phyloP scores from a whole-genome alignment of 2,113 vertebrate species.

The Trematomus loennbergii region DNA sequence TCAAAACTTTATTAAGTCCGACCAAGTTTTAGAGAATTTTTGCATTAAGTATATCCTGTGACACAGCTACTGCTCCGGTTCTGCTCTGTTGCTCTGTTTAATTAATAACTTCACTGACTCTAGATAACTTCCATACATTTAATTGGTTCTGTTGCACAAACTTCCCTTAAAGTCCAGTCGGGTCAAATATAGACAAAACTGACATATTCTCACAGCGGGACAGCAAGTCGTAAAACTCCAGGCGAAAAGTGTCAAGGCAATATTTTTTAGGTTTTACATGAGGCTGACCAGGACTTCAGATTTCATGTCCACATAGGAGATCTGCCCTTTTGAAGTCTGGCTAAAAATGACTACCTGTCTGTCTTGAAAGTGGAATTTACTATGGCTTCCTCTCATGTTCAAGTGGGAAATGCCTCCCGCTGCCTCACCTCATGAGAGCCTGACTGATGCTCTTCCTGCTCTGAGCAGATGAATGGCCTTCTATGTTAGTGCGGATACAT shows the following conservation, averaged over 20 bases:
- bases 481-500: conserved; percentile 23
- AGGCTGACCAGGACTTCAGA: conserved; percentile 11
- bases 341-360: conserved; percentile 36
- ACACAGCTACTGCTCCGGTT: conserved; percentile 37
- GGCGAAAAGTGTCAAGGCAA: background rate
- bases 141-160: conserved; percentile 16
- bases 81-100: conserved; percentile 59
- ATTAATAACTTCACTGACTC: conserved; percentile 51
- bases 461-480: conserved; percentile 42
- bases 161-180: conserved; percentile 12
- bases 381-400: conserved; percentile 45
- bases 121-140: conserved; percentile 24
- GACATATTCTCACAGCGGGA: background rate
- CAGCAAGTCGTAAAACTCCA: background rate
- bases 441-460: conserved; percentile 69
- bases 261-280: conserved; percentile 3
- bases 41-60: conserved; percentile 38
- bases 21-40: conserved; percentile 17
- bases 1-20: conserved; percentile 20
- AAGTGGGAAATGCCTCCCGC: conserved; percentile 44
- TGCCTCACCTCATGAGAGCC: conserved; percentile 59
- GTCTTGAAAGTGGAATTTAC: conserved; percentile 31
- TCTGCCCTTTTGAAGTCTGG: conserved; percentile 39
- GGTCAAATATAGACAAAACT: conserved; percentile 2
- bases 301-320: conserved; percentile 17